Conservation (phyloP, 2,888 invertebrate species). For the Linnaemya vulpina region DNA sequence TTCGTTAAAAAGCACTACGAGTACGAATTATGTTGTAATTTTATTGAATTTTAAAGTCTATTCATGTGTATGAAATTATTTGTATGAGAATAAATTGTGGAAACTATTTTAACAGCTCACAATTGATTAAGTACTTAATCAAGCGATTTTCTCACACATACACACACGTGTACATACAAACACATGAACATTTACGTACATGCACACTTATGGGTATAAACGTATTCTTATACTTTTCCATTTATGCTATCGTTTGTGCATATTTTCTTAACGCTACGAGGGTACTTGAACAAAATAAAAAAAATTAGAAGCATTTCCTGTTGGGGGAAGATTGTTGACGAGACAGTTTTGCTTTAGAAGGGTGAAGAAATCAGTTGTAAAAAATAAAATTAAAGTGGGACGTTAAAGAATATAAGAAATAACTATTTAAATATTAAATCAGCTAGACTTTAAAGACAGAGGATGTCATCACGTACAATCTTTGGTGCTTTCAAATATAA, state of each 20-base stretch:
- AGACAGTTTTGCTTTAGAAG: slow-evolving; percentile 1
- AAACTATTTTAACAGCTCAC: slow-evolving; percentile 68
- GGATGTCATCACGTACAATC: too few species aligned
- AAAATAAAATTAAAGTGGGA: neutral
- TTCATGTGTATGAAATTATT: slow-evolving; percentile 58
- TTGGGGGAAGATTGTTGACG: slow-evolving; percentile 16
- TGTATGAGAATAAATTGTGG: slow-evolving; percentile 60
- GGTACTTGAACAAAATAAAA: neutral
- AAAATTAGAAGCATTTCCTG: neutral
- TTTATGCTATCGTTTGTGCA: neutral
- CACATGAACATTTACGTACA: neutral
- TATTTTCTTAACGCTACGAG: neutral
- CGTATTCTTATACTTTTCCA: neutral
- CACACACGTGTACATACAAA: neutral
- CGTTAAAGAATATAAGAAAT: neutral
- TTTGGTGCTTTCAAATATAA: too few species aligned
- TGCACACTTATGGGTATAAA: neutral
- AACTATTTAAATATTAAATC: too few species aligned
- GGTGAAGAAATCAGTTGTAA: neutral
- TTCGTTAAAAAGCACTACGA: neutral
- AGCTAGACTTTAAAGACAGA: too few species aligned
- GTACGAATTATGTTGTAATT: slow-evolving; percentile 31
- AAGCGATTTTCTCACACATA: slow-evolving; percentile 47
- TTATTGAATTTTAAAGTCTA: slow-evolving; percentile 55
- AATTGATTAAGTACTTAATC: slow-evolving; percentile 69